These are phyloP conservation scores for Bombus balteatus DNA, from an alignment of 1,140 invertebrate species.

Conservation along the genomic window DNA sequence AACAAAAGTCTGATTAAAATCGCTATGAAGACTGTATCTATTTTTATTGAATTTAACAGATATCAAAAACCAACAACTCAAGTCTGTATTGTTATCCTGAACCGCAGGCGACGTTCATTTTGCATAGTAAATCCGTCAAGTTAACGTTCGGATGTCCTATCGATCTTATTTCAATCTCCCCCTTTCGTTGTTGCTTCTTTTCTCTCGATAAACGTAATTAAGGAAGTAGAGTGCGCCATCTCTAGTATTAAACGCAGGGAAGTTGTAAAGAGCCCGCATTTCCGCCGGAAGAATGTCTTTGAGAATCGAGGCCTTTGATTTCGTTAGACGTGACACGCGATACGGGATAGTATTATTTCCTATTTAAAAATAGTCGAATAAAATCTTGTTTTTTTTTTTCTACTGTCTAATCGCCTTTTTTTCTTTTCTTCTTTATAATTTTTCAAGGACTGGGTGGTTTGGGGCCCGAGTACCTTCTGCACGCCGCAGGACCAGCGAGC, in stretches of 20 bases:
- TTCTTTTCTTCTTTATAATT: background rate
- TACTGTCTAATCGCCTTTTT: background rate
- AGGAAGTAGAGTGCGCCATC: background rate
- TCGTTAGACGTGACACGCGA: background rate
- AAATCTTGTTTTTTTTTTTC: background rate
- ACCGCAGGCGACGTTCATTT: background rate
- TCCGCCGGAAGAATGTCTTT: constrained; percentile 76
- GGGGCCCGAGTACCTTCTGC: constrained; percentile 89
- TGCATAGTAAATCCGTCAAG: background rate
- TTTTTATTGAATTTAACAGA: background rate
- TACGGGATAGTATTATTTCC: constrained; percentile 26
- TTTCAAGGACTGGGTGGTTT: constrained; percentile 87
- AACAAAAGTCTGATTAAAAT: too few species aligned
- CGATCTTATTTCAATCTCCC: background rate
- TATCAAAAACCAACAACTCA: background rate
- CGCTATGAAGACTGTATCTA: background rate
- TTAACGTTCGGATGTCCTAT: background rate
- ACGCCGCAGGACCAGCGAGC: constrained; percentile 89
- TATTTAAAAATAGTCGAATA: background rate
- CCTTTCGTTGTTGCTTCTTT: background rate
- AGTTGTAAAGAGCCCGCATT: constrained; percentile 73
- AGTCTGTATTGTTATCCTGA: background rate
- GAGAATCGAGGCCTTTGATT: constrained; percentile 21
- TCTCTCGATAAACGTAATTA: background rate
- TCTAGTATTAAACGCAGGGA: background rate